phyloP scores from a whole-genome alignment of 2,888 invertebrate genomes.

The Elysia crispata region DNA sequence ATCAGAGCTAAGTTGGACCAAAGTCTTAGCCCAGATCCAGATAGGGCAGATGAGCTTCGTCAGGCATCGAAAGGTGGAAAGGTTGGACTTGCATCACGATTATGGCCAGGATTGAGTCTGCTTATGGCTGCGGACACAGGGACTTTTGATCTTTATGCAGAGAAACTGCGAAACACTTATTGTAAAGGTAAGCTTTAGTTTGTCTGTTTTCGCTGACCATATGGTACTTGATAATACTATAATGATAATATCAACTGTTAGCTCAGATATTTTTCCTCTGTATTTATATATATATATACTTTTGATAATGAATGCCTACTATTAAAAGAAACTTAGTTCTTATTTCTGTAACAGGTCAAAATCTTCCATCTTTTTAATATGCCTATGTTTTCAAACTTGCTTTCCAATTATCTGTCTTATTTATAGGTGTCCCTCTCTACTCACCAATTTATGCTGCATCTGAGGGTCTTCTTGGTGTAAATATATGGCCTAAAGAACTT shows the following conservation, averaged over 20 bases:
- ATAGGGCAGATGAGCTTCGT: slow-evolving; percentile 68
- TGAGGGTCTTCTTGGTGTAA: slow-evolving; percentile 72
- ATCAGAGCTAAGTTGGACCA: slow-evolving; percentile 62
- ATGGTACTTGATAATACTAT: too few species aligned
- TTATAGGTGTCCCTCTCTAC: slow-evolving; percentile 65
- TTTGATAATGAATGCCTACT: too few species aligned
- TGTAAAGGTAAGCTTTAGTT: slow-evolving; percentile 27
- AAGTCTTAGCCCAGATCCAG: slow-evolving; percentile 64
- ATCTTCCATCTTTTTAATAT: too few species aligned
- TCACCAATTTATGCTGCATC: slow-evolving; percentile 76
- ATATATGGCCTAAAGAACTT: slow-evolving; percentile 65
- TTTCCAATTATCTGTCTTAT: too few species aligned
- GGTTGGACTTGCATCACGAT: slow-evolving; percentile 65
- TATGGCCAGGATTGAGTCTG: slow-evolving; percentile 70
- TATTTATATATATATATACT: too few species aligned
- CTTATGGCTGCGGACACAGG: slow-evolving; percentile 70
- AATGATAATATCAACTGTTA: too few species aligned
- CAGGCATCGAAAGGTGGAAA: slow-evolving; percentile 62
- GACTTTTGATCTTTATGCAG: slow-evolving; percentile 69
- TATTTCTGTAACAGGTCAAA: too few species aligned
- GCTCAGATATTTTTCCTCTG: too few species aligned
- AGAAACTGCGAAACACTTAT: slow-evolving; percentile 61
- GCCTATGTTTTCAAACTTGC: too few species aligned
- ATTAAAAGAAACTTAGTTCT: too few species aligned
- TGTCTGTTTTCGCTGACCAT: too few species aligned